A percentile compares a stretch with the other conserved stretches of the same genome.
Conservation (phyloP, 2,113 vertebrate species). For the Odontophorus gujanensis region DNA sequence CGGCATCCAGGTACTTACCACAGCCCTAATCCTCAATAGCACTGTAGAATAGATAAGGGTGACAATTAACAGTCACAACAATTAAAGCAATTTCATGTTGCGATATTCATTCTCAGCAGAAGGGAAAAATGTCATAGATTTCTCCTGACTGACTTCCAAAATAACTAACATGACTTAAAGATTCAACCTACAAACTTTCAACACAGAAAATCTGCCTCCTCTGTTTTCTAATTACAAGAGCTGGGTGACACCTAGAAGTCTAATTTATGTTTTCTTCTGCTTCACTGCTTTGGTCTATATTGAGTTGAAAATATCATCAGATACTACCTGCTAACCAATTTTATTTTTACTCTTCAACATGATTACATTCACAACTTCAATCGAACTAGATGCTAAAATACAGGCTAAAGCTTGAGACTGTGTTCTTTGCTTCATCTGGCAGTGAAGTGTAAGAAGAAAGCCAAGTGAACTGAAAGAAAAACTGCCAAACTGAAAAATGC, state of each 20-base stretch:
- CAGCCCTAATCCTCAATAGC: not conserved
- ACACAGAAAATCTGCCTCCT: not conserved
- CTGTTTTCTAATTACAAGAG: not conserved
- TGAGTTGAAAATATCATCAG: not conserved
- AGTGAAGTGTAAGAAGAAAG: not conserved
- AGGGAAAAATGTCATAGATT: not conserved
- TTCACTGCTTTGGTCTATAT: not conserved
- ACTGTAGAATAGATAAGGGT: not conserved
- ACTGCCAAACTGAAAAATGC: not conserved
- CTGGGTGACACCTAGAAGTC: not conserved
- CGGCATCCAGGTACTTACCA: not conserved
- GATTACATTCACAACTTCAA: not conserved
- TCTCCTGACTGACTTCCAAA: conserved; percentile 1
- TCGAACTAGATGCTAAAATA: not conserved
- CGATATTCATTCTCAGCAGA: not conserved
- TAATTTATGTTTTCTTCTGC: not conserved
- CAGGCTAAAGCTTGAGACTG: not conserved
- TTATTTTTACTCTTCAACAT: not conserved
- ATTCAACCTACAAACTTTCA: not conserved
- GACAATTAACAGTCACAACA: not conserved
- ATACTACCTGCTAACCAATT: not conserved
- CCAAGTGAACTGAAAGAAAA: conserved; percentile 3
- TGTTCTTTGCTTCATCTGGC: not conserved
- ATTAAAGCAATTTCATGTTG: not conserved
- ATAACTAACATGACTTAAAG: not conserved